These are phyloP conservation scores for Ecdyonurus torrentis DNA, from an alignment of 2,888 invertebrate genomes.

Conservation along the genomic window DNA sequence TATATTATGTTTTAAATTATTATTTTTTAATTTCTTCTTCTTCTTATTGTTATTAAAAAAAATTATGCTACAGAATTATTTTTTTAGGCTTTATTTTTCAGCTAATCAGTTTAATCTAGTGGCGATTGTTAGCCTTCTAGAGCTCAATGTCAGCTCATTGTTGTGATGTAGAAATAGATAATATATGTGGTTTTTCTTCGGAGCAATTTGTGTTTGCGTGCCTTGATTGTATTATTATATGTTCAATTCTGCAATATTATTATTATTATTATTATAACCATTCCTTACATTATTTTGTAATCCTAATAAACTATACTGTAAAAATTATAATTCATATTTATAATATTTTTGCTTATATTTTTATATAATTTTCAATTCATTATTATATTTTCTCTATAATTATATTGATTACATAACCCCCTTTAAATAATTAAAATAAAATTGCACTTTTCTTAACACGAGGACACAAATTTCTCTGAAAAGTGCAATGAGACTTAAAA, in stretches of 20 bases:
- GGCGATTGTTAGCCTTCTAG: background rate
- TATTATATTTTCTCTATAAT: too few relatives aligned
- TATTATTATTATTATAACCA: too few relatives aligned
- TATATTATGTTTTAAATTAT: background rate
- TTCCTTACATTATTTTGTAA: too few relatives aligned
- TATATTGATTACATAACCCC: too few relatives aligned
- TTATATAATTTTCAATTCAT: too few relatives aligned
- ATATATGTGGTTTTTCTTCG: background rate
- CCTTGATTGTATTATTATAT: too few relatives aligned
- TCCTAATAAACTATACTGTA: too few relatives aligned
- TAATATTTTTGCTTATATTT: too few relatives aligned
- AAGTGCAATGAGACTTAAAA: background rate
- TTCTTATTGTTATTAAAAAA: background rate
- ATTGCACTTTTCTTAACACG: too few relatives aligned
- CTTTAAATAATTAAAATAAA: too few relatives aligned
- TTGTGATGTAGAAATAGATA: background rate
- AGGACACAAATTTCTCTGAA: background rate
- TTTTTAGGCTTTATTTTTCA: background rate
- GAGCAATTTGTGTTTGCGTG: background rate
- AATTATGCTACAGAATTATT: background rate
- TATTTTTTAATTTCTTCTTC: background rate
- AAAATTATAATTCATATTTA: too few relatives aligned
- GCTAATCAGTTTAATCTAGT: background rate
- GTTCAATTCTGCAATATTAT: too few relatives aligned
- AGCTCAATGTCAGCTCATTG: background rate